Evolutionary conservation across 2,797 vertebrate genomes (phyloP).

Genomic region (Botia kubotai): DNA sequence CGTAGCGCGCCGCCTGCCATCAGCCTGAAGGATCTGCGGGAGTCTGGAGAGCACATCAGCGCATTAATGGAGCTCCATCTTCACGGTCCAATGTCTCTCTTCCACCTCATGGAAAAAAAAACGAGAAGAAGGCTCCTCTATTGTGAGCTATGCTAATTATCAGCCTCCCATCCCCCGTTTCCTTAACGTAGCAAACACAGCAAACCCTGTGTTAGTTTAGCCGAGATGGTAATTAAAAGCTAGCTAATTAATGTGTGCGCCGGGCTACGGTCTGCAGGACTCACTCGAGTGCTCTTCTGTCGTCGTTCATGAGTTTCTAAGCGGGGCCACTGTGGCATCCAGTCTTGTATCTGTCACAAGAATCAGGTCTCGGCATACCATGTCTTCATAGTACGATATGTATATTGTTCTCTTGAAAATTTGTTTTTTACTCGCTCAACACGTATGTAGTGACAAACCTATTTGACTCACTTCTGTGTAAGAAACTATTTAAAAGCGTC

Average conservation of each 20-base stretch:
- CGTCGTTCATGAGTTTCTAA: slow-evolving; percentile 47
- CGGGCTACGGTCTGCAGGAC: slow-evolving; percentile 53
- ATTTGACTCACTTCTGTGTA: not conserved
- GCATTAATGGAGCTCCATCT: slow-evolving; percentile 57
- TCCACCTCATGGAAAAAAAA: slow-evolving; percentile 35
- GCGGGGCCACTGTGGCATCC: slow-evolving; percentile 45
- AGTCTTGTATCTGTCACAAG: slow-evolving; percentile 36
- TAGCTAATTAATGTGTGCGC: slow-evolving; percentile 61
- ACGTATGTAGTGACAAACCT: not conserved
- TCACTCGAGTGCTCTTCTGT: slow-evolving; percentile 58
- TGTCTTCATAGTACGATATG: not conserved
- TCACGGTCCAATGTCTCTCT: slow-evolving; percentile 51
- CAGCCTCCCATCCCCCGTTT: slow-evolving; percentile 42
- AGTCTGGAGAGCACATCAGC: slow-evolving; percentile 45
- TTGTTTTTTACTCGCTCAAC: not conserved
- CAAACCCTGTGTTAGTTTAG: slow-evolving; percentile 61
- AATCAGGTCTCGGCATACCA: slow-evolving; percentile 20
- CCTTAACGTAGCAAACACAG: slow-evolving; percentile 57
- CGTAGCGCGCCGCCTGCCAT: slow-evolving; percentile 33
- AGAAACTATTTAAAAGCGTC: not conserved
- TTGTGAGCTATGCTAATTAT: slow-evolving; percentile 63
- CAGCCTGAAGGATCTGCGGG: slow-evolving; percentile 47
- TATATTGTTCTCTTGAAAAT: not conserved
- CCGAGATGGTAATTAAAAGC: slow-evolving; percentile 65
- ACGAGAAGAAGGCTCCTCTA: slow-evolving; percentile 48